Percentiles rank a stretch among this genome's conserved stretches.
These are phyloP conservation scores for Phataginus tricuspis DNA, from an alignment of 2,797 vertebrate species.

Conservation along the genomic window DNA sequence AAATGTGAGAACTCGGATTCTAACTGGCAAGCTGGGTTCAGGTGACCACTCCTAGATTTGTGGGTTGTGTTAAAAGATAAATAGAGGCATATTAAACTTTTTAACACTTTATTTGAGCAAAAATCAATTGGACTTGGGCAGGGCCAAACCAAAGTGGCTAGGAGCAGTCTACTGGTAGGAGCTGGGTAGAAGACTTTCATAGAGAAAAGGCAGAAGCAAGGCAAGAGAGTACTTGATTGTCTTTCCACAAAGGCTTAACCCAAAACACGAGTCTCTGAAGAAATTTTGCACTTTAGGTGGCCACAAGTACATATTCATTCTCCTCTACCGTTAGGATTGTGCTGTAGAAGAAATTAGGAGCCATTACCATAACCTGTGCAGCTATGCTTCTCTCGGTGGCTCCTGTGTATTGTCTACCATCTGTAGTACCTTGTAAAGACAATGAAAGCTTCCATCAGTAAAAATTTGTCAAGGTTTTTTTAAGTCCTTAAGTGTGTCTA, in stretches of 20 bases:
- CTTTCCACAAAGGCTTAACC: not conserved
- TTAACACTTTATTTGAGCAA: no score
- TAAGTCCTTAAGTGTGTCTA: not conserved
- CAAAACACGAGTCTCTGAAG: not conserved
- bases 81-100: no score
- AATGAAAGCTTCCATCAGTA: not conserved
- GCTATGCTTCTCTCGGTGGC: not conserved
- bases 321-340: not conserved
- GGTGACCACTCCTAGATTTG: not conserved
- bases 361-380: accelerated
- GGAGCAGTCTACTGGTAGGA: no score
- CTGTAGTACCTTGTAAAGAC: not conserved
- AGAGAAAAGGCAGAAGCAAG: not conserved
- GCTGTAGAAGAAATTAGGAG: not conserved
- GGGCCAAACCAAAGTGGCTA: not conserved
- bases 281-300: not conserved
- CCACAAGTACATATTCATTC: not conserved
- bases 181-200: not conserved
- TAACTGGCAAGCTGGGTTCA: not conserved
- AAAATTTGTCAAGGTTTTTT: not conserved
- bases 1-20: not conserved
- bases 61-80: no score
- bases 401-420: accelerated
- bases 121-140: no score
- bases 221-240: not conserved